phyloP scores from a whole-genome alignment of 2,113 vertebrate species.

The Pituophis catenifer region DNA sequence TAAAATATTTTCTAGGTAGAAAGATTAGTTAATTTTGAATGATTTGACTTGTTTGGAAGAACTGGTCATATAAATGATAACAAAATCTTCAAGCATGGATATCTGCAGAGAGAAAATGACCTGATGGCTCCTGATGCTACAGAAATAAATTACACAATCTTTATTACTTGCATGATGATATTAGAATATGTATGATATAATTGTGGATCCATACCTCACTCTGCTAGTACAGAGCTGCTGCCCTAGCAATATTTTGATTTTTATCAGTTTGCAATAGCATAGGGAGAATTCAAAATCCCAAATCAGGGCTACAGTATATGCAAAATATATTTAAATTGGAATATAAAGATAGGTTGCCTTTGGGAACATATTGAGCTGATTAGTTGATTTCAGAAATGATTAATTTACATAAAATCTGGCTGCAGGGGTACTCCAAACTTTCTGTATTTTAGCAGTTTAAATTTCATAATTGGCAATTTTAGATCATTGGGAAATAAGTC shows the following conservation, averaged over 20 bases:
- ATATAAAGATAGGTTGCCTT: background rate
- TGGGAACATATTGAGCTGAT: background rate
- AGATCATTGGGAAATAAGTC: background rate
- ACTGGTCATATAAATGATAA: background rate
- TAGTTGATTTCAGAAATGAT: background rate
- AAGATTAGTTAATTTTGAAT: background rate
- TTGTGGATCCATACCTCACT: background rate
- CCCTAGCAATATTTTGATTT: background rate
- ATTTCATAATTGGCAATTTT: background rate
- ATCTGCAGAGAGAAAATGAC: background rate
- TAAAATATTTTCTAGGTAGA: background rate
- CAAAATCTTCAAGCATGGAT: background rate
- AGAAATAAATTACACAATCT: background rate
- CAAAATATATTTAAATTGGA: background rate
- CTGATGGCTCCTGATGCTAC: background rate
- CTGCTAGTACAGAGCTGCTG: background rate
- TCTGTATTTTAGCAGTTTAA: background rate
- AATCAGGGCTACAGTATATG: background rate
- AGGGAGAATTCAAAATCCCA: background rate
- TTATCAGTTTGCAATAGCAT: background rate
- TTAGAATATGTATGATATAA: background rate
- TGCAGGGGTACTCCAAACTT: background rate
- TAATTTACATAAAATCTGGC: background rate
- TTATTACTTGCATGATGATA: background rate
- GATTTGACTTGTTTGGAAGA: background rate